Evolutionary conservation across 2,113 vertebrate species (phyloP).

Genomic region (Xerus inauris): DNA sequence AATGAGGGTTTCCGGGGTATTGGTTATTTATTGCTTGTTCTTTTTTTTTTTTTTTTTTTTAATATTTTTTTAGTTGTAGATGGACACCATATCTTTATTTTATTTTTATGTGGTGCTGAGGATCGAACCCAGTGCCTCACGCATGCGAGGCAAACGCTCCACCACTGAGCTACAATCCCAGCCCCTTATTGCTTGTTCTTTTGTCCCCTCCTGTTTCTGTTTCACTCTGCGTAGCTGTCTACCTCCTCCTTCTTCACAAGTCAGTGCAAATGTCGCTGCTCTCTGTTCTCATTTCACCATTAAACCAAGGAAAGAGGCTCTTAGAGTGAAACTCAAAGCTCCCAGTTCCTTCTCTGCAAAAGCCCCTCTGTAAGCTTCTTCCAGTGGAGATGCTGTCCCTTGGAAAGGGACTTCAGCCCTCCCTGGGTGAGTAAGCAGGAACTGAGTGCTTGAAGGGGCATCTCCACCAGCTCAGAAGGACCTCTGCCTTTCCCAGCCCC

Average conservation of each 20-base stretch:
- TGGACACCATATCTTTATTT: no score
- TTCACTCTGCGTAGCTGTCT: neutral
- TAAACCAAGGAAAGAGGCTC: neutral
- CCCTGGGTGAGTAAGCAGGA: neutral
- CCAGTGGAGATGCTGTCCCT: neutral
- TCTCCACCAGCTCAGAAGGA: neutral
- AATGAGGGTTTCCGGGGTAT: neutral
- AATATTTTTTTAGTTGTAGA: no score
- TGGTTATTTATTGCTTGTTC: neutral
- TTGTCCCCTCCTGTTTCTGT: neutral
- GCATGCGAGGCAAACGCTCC: no score
- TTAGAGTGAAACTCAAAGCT: neutral
- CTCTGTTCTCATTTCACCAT: neutral
- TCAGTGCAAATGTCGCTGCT: neutral
- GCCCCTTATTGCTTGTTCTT: neutral
- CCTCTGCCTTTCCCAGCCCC: neutral
- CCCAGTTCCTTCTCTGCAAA: neutral
- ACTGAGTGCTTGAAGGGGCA: no score
- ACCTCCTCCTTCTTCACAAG: neutral
- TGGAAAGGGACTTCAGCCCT: neutral
- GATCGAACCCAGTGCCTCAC: no score
- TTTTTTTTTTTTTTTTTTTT: no score
- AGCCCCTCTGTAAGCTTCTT: neutral
- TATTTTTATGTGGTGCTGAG: no score
- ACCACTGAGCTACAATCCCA: no score